These are phyloP conservation scores for Ictidomys tridecemlineatus DNA, from an alignment of 2,113 vertebrate species.

Conservation along the genomic window DNA sequence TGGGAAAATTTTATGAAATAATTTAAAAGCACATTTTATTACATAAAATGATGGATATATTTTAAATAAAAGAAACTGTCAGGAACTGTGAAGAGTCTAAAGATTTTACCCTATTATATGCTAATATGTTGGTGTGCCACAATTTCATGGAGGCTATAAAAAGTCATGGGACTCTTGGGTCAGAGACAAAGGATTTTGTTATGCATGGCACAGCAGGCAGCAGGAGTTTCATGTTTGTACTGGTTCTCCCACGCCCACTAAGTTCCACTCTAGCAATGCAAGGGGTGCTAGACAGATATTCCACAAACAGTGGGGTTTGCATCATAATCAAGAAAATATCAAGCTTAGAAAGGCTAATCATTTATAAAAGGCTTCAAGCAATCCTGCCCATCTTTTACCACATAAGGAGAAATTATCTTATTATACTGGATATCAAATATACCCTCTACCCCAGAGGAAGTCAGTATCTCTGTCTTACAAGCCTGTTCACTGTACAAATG, in stretches of 20 bases:
- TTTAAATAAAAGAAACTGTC: background rate
- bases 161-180: background rate
- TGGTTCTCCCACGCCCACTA: background rate
- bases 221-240: background rate
- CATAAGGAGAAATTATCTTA: background rate
- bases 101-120: background rate
- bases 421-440: background rate
- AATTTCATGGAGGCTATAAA: background rate
- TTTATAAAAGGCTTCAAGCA: background rate
- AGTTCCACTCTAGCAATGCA: background rate
- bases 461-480: background rate
- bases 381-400: background rate
- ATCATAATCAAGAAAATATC: background rate
- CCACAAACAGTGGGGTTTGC: background rate
- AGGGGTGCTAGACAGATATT: background rate
- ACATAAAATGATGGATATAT: background rate
- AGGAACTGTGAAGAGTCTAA: background rate
- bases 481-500: background rate
- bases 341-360: background rate
- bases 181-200: background rate
- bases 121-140: background rate
- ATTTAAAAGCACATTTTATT: slow-evolving; percentile 3
- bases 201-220: background rate
- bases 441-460: background rate
- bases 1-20: background rate